Percentiles rank a stretch among this genome's conserved stretches.
Evolutionary conservation across 2,113 vertebrate species (phyloP).

Genomic region (Nyctereutes procyonoides): DNA sequence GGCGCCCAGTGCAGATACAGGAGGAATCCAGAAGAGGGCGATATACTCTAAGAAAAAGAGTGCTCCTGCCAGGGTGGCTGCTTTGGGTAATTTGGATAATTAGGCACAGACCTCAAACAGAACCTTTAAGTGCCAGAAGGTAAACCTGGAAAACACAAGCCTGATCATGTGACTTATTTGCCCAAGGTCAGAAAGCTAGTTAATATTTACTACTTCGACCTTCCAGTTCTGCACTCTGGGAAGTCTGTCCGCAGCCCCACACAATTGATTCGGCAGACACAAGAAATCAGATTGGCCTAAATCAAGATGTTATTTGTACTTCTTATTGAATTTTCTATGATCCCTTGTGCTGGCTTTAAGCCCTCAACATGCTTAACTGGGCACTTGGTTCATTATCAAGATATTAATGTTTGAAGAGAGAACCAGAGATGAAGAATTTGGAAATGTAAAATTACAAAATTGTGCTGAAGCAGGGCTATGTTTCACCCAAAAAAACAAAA

Average conservation of each 20-base stretch:
- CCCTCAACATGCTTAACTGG: not conserved
- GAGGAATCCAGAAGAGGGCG: constrained; percentile 60
- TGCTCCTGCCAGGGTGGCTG: fast-evolving
- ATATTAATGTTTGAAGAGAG: not conserved
- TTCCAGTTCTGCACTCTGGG: no score
- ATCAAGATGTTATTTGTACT: not conserved
- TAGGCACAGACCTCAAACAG: not conserved
- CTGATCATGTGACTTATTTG: not conserved
- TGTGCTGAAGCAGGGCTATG: not conserved
- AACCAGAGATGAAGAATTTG: not conserved
- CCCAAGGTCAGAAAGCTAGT: not conserved
- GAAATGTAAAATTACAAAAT: not conserved
- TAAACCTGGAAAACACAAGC: constrained; percentile 26
- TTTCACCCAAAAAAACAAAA: not conserved
- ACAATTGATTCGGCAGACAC: not conserved
- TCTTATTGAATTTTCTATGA: not conserved
- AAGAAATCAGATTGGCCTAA: not conserved
- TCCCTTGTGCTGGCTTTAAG: not conserved
- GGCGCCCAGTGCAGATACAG: not conserved
- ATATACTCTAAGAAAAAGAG: constrained; percentile 22
- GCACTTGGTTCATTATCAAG: not conserved
- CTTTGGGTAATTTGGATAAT: not conserved
- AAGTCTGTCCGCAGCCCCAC: not conserved
- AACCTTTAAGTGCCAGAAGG: not conserved
- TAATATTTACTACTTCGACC: not conserved